A percentile compares a stretch with the other conserved stretches of the same genome.
These are phyloP conservation scores for Girardia tigrina DNA, from an alignment of 2,888 invertebrate genomes.

Conservation along the genomic window DNA sequence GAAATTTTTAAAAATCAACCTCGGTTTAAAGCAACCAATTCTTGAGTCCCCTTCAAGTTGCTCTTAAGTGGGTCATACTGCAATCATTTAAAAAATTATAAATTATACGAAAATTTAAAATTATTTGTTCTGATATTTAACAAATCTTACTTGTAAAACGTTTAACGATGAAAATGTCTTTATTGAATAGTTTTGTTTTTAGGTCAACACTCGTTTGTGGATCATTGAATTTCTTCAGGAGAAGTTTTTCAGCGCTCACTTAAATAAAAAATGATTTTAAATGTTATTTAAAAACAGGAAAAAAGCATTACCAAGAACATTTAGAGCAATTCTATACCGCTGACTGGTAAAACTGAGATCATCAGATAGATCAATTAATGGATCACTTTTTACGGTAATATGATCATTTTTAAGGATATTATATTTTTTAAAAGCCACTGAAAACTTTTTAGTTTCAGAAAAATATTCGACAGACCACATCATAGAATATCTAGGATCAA, in stretches of 20 bases:
- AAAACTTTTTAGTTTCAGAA: background rate
- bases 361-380: background rate
- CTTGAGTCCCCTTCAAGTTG: no score
- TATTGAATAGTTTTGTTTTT: background rate
- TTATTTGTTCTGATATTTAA: background rate
- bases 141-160: background rate
- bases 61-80: background rate
- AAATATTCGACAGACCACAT: background rate
- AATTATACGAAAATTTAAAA: background rate
- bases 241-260: constrained; percentile 9
- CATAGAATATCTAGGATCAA: constrained; percentile 1
- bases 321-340: background rate
- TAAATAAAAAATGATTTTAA: background rate
- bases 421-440: background rate
- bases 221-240: background rate
- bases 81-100: no score
- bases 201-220: background rate
- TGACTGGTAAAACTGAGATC: background rate
- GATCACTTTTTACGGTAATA: background rate
- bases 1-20: no score
- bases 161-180: background rate
- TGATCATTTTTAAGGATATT: background rate
- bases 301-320: background rate
- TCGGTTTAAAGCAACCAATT: no score
- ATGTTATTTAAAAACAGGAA: background rate